Conservation (phyloP, 1,140 invertebrate species). For the Drosophila miranda region DNA sequence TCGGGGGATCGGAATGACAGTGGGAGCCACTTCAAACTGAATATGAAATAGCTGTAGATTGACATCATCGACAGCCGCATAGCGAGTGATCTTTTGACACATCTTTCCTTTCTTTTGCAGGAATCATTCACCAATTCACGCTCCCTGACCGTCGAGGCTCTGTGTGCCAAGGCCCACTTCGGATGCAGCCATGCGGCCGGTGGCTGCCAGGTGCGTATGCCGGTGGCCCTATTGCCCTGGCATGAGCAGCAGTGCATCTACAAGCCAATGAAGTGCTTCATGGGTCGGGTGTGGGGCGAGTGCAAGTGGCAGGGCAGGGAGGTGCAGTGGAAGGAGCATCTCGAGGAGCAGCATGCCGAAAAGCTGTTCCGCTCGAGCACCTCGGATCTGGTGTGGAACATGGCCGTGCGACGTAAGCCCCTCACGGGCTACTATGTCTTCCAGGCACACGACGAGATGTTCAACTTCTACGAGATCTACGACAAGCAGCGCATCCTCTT, state of each 20-base stretch:
- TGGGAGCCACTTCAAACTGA: slow-evolving; percentile 9
- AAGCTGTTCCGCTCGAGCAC: slow-evolving; percentile 55
- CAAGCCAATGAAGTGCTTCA: slow-evolving; percentile 80
- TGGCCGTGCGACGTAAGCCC: slow-evolving; percentile 60
- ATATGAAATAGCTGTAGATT: slow-evolving; percentile 15
- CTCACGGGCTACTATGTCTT: slow-evolving; percentile 79
- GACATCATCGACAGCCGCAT: slow-evolving; percentile 14
- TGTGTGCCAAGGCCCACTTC: slow-evolving; percentile 78
- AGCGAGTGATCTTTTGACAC: slow-evolving; percentile 8
- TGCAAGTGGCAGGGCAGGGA: slow-evolving; percentile 77
- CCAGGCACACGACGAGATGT: slow-evolving; percentile 74
- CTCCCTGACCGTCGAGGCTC: slow-evolving; percentile 77
- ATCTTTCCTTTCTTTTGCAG: slow-evolving; percentile 26
- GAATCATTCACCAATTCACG: slow-evolving; percentile 71
- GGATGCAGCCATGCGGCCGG: slow-evolving; percentile 68
- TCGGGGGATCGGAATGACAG: not conserved
- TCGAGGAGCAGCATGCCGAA: slow-evolving; percentile 63
- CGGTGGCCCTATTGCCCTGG: slow-evolving; percentile 72
- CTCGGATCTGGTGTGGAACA: slow-evolving; percentile 70
- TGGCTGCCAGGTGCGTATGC: slow-evolving; percentile 72
- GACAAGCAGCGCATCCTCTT: slow-evolving; percentile 72
- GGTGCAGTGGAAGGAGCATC: slow-evolving; percentile 77
- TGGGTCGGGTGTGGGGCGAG: slow-evolving; percentile 80
- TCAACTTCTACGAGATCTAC: slow-evolving; percentile 79
- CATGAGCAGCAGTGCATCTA: slow-evolving; percentile 80